Conservation (phyloP, 2,888 invertebrate genomes). For the Drosophila mulleri region DNA sequence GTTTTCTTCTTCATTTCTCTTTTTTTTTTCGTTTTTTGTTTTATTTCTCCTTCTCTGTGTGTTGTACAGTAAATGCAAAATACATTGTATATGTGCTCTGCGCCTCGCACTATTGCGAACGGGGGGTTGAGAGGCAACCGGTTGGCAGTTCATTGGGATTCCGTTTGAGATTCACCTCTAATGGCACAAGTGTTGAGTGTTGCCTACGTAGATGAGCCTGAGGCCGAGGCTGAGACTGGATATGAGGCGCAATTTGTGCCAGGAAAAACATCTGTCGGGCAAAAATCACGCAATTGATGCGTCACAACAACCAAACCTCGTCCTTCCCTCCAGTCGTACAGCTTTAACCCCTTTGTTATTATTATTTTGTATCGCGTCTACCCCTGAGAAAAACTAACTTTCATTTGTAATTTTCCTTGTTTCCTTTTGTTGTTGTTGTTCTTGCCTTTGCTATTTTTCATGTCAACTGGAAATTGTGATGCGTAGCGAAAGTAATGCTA, state of each 20-base stretch:
- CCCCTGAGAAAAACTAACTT: conserved; percentile 59
- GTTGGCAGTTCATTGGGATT: conserved; percentile 50
- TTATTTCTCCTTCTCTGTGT: conserved; percentile 38
- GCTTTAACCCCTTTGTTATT: conserved; percentile 45
- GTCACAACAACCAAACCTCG: conserved; percentile 57
- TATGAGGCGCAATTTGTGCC: conserved; percentile 34
- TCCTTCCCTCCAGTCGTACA: conserved; percentile 2
- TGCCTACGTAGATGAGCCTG: conserved; percentile 13
- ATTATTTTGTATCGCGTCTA: conserved; percentile 31
- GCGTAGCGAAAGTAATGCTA: conserved; percentile 48
- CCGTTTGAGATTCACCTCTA: conserved; percentile 58
- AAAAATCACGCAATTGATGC: conserved; percentile 70
- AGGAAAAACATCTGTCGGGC: conserved; percentile 65
- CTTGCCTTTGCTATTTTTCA: conserved; percentile 53
- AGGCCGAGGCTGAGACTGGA: neutral
- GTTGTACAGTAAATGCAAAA: conserved; percentile 76
- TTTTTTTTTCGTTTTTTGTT: conserved; percentile 16
- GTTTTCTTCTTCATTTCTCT: conserved; percentile 38
- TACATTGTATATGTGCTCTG: conserved; percentile 55
- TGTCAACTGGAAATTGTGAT: conserved; percentile 51
- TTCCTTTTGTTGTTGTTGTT: neutral
- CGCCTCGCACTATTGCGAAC: conserved; percentile 5
- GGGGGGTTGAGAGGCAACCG: conserved; percentile 25
- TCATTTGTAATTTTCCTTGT: conserved; percentile 20
- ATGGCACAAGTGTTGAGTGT: conserved; percentile 67